phyloP scores from a whole-genome alignment of 2,888 invertebrate genomes.

The Aspidapion aeneum region DNA sequence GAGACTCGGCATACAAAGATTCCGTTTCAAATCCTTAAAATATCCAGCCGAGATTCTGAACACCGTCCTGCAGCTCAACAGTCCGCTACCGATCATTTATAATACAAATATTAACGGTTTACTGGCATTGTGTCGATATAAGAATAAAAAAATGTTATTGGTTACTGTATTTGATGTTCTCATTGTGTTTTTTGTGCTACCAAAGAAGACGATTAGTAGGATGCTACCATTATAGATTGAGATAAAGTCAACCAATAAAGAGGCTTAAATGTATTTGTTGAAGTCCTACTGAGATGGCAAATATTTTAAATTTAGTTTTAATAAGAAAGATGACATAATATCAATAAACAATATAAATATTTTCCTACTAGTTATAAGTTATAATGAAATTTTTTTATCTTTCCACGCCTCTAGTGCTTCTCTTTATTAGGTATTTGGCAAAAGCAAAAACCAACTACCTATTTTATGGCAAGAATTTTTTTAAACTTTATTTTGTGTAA shows the following conservation, averaged over 20 bases:
- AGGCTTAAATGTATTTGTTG: neutral
- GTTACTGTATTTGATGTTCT: conserved; percentile 7
- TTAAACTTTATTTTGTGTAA: too few relatives aligned
- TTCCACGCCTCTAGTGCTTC: too few relatives aligned
- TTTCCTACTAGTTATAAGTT: too few relatives aligned
- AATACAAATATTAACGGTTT: conserved; percentile 41
- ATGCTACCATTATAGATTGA: neutral
- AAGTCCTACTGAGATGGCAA: neutral
- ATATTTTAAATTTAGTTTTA: conserved; percentile 6
- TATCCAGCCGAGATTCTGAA: conserved; percentile 31
- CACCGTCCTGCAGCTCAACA: conserved; percentile 21
- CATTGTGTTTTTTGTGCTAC: neutral
- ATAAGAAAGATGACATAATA: too few relatives aligned
- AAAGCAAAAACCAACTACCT: too few relatives aligned
- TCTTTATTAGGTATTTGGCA: too few relatives aligned
- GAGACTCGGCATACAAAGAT: conserved; percentile 26
- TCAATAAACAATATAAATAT: too few relatives aligned
- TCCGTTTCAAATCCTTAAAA: conserved; percentile 37
- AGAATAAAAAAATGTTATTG: conserved; percentile 15
- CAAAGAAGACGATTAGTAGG: conserved; percentile 1
- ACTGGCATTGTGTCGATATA: conserved; percentile 31
- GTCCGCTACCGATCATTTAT: conserved; percentile 41
- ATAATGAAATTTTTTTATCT: too few relatives aligned
- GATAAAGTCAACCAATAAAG: neutral
- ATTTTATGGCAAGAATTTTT: too few relatives aligned